A percentile compares a stretch with the other conserved stretches of the same genome.
phyloP scores from a whole-genome alignment of 30 jellyfish, hydroid and myxozoan genomes.

The Clytia hemisphaerica region DNA sequence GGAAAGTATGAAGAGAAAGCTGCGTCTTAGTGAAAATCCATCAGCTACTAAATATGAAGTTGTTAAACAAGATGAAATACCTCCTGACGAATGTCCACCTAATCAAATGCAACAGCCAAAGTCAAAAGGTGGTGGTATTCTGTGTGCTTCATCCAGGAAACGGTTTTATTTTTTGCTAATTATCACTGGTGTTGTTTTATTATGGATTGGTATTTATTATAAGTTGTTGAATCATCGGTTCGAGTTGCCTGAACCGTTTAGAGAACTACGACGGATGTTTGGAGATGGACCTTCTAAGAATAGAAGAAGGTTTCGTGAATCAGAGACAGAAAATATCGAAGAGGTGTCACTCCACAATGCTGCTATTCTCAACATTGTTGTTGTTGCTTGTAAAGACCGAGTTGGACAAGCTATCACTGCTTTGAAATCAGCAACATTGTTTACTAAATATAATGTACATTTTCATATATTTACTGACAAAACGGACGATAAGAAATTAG shows the following conservation, averaged over 20 bases:
- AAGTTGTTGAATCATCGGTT: slow-evolving; percentile 24
- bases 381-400: slow-evolving; percentile 70
- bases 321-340: slow-evolving; percentile 25
- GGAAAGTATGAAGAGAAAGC: neutral
- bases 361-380: slow-evolving; percentile 47
- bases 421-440: slow-evolving; percentile 55
- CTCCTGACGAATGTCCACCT: too few species aligned
- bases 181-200: slow-evolving; percentile 9
- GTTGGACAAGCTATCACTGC: slow-evolving; percentile 65
- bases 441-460: slow-evolving; percentile 30
- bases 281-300: slow-evolving; percentile 37
- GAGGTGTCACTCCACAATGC: neutral
- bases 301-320: slow-evolving; percentile 31
- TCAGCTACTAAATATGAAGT: too few species aligned
- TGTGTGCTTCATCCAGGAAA: slow-evolving; percentile 18
- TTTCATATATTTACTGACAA: slow-evolving; percentile 79
- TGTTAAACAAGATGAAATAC: too few species aligned
- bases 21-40: too few species aligned
- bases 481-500: slow-evolving; percentile 13
- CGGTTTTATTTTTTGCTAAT: slow-evolving; percentile 23
- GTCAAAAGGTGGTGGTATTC: neutral
- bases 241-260: slow-evolving; percentile 38
- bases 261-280: slow-evolving; percentile 28
- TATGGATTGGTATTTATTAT: slow-evolving; percentile 31
- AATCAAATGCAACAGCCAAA: too few species aligned